Percentiles rank a stretch among this genome's conserved stretches.
Conservation (phyloP, 2,888 invertebrate genomes). For the Temnothorax unifasciatus region DNA sequence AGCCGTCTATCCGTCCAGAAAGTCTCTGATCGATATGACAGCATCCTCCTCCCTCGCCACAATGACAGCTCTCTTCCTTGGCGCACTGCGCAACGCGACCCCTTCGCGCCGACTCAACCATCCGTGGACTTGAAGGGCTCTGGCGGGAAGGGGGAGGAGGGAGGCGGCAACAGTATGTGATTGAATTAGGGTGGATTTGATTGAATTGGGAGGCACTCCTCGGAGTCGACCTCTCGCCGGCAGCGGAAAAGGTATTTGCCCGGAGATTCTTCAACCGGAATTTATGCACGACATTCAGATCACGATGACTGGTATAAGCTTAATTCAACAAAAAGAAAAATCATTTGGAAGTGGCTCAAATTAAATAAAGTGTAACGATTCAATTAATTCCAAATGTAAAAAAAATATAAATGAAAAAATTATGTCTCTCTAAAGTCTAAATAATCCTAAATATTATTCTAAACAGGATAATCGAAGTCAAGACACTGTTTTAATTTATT, state of each 20-base stretch:
- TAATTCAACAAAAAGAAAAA: neutral
- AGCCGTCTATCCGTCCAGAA: constrained; percentile 63
- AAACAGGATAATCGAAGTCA: neutral
- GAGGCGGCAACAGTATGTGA: constrained; percentile 22
- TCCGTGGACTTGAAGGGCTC: neutral
- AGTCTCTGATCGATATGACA: constrained; percentile 74
- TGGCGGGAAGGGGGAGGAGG: neutral
- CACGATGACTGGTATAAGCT: neutral
- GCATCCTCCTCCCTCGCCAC: constrained; percentile 56
- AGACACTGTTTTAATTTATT: neutral
- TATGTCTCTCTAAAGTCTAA: constrained; percentile 42
- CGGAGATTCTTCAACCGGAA: neutral
- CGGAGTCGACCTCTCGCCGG: neutral
- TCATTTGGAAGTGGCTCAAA: neutral
- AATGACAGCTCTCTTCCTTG: constrained; percentile 48
- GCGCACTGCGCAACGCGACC: constrained; percentile 34
- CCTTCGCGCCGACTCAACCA: neutral
- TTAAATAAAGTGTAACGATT: neutral
- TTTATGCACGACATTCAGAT: neutral
- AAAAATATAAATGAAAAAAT: neutral
- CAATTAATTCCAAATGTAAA: neutral
- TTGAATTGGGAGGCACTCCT: neutral
- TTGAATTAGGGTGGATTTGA: constrained; percentile 39
- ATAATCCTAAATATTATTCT: neutral
- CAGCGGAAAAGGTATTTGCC: neutral